A percentile compares a stretch with the other conserved stretches of the same genome.
phyloP scores from a whole-genome alignment of 2,888 invertebrate species.

The Torymus tubicola region DNA sequence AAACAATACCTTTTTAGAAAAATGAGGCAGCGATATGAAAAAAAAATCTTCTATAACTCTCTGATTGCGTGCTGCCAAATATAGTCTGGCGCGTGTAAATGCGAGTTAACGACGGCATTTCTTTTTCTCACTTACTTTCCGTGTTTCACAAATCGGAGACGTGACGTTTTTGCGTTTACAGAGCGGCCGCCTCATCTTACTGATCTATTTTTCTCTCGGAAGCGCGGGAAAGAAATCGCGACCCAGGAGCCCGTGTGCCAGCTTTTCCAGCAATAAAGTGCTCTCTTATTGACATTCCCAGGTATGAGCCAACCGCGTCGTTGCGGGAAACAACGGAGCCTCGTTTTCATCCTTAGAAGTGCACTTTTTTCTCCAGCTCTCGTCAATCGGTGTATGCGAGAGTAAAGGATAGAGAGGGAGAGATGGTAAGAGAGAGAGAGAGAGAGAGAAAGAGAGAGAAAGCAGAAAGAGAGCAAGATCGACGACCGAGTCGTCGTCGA shows the following conservation, averaged over 20 bases:
- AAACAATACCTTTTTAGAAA: too few relatives aligned
- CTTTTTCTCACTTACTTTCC: too few relatives aligned
- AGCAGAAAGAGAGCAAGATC: too few relatives aligned
- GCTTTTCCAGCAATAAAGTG: conserved; percentile 34
- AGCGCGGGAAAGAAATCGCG: not conserved
- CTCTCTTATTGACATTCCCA: conserved; percentile 36
- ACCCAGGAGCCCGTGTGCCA: not conserved
- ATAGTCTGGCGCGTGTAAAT: not conserved
- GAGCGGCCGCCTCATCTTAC: not conserved
- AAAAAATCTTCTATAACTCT: too few relatives aligned
- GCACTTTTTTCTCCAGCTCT: conserved; percentile 20
- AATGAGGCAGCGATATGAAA: too few relatives aligned
- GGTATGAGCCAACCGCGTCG: not conserved
- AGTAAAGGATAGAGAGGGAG: too few relatives aligned
- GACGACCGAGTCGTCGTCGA: conserved; percentile 20
- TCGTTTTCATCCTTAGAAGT: conserved; percentile 46
- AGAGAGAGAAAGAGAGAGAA: too few relatives aligned
- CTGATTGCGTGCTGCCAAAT: too few relatives aligned
- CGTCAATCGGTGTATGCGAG: not conserved
- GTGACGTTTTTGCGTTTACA: not conserved
- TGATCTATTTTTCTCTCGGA: conserved; percentile 28
- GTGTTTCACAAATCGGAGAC: conserved; percentile 26
- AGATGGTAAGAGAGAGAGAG: too few relatives aligned
- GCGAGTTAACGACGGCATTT: conserved; percentile 20
- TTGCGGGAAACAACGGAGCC: conserved; percentile 54